Evolutionary conservation across 2,797 vertebrate species (phyloP).

Genomic region (Siniperca undulata): DNA sequence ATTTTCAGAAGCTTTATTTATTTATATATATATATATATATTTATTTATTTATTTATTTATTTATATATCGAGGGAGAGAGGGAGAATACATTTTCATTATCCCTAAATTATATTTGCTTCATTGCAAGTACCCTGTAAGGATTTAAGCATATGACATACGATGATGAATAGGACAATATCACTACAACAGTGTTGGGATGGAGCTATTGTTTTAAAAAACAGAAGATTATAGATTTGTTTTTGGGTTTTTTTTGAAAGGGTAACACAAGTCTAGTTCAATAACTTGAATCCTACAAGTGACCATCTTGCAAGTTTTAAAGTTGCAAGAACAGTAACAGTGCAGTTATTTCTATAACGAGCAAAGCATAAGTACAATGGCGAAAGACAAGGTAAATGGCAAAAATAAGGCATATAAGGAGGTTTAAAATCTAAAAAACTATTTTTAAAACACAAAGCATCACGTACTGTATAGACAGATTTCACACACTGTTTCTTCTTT

Average conservation of each 20-base stretch:
- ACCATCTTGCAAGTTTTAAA: neutral
- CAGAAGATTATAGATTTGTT: neutral
- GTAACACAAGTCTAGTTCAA: neutral
- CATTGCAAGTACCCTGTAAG: neutral
- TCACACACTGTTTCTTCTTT: neutral
- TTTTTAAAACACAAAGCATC: neutral
- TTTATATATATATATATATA: slow-evolving; percentile 15
- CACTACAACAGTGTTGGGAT: neutral
- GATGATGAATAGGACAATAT: neutral
- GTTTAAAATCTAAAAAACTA: neutral
- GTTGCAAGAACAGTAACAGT: neutral
- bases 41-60: no score
- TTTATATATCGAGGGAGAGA: neutral
- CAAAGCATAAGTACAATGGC: neutral
- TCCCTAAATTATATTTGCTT: slow-evolving; percentile 20
- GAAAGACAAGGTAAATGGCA: neutral
- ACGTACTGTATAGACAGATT: neutral
- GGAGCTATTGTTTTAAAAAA: neutral
- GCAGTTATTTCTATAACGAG: neutral
- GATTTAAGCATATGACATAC: slow-evolving; percentile 3
- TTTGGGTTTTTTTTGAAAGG: neutral
- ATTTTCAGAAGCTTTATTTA: slow-evolving; percentile 18
- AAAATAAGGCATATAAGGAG: neutral
- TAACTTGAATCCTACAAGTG: neutral
- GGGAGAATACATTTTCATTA: slow-evolving; percentile 46